A percentile compares a stretch with the other conserved stretches of the same genome.
These are phyloP conservation scores for Mantis religiosa DNA, from an alignment of 2,888 invertebrate genomes.

Conservation along the genomic window DNA sequence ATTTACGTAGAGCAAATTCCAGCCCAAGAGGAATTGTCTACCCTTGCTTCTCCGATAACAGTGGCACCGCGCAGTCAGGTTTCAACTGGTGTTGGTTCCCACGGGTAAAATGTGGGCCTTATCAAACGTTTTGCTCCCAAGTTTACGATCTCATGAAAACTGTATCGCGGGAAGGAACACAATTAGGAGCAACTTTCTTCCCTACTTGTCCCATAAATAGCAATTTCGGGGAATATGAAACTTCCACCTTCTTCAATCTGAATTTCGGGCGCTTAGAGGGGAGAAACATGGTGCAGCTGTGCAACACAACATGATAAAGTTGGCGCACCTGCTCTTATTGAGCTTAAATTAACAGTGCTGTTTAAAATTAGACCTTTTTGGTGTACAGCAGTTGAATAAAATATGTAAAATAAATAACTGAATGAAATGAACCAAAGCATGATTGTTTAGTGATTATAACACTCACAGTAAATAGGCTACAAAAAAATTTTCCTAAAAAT, in stretches of 20 bases:
- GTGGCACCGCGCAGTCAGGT: background rate
- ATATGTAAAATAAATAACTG: no score
- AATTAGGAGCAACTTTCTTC: background rate
- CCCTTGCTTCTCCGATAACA: background rate
- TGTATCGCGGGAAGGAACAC: background rate
- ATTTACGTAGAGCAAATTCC: no score
- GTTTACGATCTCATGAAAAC: background rate
- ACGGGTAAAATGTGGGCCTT: background rate
- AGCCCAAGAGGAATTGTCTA: no score
- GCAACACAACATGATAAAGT: background rate
- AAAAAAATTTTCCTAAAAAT: no score
- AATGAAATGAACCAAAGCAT: no score
- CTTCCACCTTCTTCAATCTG: background rate
- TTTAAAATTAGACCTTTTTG: no score
- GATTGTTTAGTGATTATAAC: no score
- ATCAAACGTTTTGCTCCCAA: background rate
- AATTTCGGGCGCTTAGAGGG: background rate
- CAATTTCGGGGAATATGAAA: background rate
- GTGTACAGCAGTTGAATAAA: no score
- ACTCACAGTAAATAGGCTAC: no score
- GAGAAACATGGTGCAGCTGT: background rate
- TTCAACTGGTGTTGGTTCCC: background rate
- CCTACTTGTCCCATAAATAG: background rate
- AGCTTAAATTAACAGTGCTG: no score
- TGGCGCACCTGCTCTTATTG: background rate